These are phyloP conservation scores for Synanthedon andrenaeformis DNA, from an alignment of 2,888 invertebrate species.

Conservation along the genomic window DNA sequence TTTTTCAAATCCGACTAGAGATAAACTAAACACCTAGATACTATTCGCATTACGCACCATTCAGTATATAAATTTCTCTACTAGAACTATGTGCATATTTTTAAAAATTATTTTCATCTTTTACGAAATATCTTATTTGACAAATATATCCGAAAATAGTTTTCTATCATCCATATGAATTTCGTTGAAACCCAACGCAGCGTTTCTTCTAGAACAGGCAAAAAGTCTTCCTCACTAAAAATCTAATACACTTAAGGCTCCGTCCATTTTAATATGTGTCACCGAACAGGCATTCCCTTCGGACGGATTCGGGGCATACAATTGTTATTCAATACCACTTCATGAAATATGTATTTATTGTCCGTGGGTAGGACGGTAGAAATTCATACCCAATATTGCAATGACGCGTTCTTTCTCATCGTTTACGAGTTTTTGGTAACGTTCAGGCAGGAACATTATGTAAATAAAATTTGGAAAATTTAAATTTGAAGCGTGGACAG, in stretches of 20 bases:
- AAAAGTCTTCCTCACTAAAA: slow-evolving; percentile 9
- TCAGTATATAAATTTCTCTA: too few species aligned
- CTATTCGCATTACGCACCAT: too few species aligned
- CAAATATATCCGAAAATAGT: too few species aligned
- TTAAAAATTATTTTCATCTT: too few species aligned
- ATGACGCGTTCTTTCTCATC: slow-evolving; percentile 6
- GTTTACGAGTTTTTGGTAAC: slow-evolving; percentile 2
- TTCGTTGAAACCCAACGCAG: too few species aligned
- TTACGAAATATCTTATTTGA: too few species aligned
- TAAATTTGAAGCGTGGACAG: not conserved
- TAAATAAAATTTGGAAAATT: not conserved
- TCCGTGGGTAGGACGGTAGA: slow-evolving; percentile 11
- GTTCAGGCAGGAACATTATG: not conserved
- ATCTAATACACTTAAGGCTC: slow-evolving; percentile 32
- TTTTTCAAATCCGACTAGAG: too few species aligned
- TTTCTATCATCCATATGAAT: too few species aligned
- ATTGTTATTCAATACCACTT: slow-evolving; percentile 55
- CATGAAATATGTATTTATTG: slow-evolving; percentile 58
- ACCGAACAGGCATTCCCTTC: slow-evolving; percentile 13
- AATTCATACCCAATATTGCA: slow-evolving; percentile 28
- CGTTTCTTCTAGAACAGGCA: not conserved
- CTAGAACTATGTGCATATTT: too few species aligned
- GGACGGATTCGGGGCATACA: slow-evolving; percentile 13
- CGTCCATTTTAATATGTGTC: slow-evolving; percentile 42
- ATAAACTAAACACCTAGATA: too few species aligned